Conservation (phyloP, 2,888 invertebrate genomes). For the Xanthia icteritia region DNA sequence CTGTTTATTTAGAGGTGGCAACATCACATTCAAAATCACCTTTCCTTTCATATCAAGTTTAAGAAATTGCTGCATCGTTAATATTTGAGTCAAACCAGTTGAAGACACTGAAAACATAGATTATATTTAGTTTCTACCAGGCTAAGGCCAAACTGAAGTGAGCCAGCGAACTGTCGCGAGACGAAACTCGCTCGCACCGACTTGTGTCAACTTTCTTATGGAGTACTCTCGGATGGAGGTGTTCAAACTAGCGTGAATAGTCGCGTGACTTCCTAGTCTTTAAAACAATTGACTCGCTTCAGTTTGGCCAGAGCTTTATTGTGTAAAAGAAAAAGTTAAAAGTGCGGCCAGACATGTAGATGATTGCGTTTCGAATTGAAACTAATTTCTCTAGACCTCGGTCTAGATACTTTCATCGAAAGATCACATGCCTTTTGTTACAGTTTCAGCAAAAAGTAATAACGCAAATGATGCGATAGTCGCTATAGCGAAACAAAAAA, state of each 20-base stretch:
- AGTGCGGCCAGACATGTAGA: not conserved
- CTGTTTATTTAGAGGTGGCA: constrained; percentile 87
- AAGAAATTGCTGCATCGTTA: constrained; percentile 83
- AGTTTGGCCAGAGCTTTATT: not conserved
- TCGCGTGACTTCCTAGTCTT: not conserved
- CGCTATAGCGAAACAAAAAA: not conserved
- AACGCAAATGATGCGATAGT: not conserved
- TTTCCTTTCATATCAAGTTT: constrained; percentile 75
- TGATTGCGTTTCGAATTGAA: constrained; percentile 10
- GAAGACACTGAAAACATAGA: constrained; percentile 39
- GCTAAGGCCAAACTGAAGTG: not conserved
- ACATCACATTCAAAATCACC: constrained; percentile 75
- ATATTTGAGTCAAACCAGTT: constrained; percentile 42
- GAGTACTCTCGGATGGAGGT: not conserved
- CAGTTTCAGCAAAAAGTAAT: constrained; percentile 21
- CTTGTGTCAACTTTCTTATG: not conserved
- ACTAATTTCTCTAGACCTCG: constrained; percentile 21
- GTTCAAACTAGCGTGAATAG: not conserved
- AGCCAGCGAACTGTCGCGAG: not conserved
- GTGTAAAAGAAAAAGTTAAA: not conserved
- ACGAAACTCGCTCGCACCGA: not conserved
- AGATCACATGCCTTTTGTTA: not conserved
- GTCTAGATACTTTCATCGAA: constrained; percentile 14
- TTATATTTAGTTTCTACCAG: not conserved
- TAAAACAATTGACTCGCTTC: not conserved